Conservation (phyloP, 2,113 vertebrate species). For the Etia nguti region DNA sequence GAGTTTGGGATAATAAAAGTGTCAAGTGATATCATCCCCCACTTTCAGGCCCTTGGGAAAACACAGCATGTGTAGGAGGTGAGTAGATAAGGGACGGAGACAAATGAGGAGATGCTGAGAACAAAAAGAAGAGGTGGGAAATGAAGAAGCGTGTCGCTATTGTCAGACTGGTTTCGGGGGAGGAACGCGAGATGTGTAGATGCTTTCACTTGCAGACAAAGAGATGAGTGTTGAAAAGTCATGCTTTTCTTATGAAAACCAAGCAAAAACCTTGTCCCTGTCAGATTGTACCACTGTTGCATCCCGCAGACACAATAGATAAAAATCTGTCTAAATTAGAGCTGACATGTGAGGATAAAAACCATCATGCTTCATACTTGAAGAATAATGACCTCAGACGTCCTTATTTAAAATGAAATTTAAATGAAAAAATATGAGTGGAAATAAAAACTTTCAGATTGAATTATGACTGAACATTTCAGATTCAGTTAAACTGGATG, state of each 20-base stretch:
- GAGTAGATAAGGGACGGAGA: neutral
- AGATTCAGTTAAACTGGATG: neutral
- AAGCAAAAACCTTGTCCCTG: neutral
- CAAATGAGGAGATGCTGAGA: neutral
- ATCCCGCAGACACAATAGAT: neutral
- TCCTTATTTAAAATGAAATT: neutral
- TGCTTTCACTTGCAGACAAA: slow-evolving; percentile 25
- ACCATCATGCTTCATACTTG: neutral
- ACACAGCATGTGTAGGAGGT: neutral
- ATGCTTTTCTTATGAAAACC: neutral
- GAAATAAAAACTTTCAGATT: neutral
- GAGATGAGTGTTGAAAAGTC: neutral
- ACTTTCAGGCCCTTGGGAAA: slow-evolving; percentile 14
- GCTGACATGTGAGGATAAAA: neutral
- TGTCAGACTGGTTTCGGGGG: slow-evolving; percentile 23
- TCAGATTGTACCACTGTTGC: neutral
- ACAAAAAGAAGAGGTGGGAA: slow-evolving; percentile 1
- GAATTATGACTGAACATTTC: neutral
- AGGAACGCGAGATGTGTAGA: slow-evolving; percentile 23
- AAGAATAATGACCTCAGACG: neutral
- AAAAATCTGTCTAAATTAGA: neutral
- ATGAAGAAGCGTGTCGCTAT: slow-evolving; percentile 15
- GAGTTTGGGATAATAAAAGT: slow-evolving; percentile 30
- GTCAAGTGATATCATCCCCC: slow-evolving; percentile 27
- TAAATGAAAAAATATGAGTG: neutral